Evolutionary conservation across 2,113 vertebrate genomes (phyloP).

Genomic region (Murina feae): DNA sequence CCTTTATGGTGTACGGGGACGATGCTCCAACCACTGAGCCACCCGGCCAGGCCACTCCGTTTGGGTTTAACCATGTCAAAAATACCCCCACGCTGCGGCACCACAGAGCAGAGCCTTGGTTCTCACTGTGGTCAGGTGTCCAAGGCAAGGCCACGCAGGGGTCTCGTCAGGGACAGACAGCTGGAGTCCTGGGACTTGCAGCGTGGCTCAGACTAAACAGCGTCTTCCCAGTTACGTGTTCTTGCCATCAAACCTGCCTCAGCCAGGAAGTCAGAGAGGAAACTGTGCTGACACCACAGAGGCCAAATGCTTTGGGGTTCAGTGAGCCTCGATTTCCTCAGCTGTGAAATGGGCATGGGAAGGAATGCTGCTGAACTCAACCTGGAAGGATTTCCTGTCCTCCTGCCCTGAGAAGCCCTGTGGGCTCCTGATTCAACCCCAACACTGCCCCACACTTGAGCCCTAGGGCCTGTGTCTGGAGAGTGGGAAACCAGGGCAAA

Average conservation of each 20-base stretch:
- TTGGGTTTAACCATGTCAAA: not conserved
- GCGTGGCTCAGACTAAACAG: no score
- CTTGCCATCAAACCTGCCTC: not conserved
- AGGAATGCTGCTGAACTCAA: fast-evolving
- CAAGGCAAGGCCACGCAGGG: not conserved
- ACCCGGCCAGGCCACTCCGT: not conserved
- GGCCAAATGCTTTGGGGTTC: not conserved
- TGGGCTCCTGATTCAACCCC: not conserved
- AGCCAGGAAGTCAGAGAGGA: not conserved
- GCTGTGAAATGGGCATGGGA: not conserved
- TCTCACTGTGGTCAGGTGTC: not conserved
- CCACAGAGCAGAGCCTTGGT: not conserved
- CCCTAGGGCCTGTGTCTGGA: not conserved
- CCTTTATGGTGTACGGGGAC: no score
- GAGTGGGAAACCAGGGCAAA: not conserved
- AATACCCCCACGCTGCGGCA: not conserved
- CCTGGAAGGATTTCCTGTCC: not conserved
- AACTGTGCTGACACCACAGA: not conserved
- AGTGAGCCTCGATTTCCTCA: not conserved
- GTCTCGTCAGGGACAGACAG: not conserved
- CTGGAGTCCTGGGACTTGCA: not conserved
- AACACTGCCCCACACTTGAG: not conserved
- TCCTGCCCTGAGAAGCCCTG: not conserved
- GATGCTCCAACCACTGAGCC: no score
- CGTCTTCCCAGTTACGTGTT: not conserved